These are phyloP conservation scores for Pseudomyrmex cubaensis DNA, from an alignment of 1,140 invertebrate species.

Conservation along the genomic window DNA sequence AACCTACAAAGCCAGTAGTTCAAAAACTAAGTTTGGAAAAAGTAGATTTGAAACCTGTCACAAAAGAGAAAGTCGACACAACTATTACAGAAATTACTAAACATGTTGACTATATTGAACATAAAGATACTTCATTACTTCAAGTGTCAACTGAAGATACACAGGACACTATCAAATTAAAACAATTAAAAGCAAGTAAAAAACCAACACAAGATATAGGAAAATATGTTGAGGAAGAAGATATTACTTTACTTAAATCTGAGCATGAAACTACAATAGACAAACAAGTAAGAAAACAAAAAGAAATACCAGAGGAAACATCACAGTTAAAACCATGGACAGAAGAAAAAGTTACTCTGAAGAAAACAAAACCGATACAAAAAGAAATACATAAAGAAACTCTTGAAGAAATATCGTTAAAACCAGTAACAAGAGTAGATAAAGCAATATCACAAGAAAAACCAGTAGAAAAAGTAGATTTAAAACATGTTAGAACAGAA, in stretches of 20 bases:
- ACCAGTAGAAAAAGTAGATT: conserved; percentile 61
- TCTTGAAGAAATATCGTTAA: conserved; percentile 80
- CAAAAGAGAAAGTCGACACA: conserved; percentile 77
- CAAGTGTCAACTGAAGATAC: conserved; percentile 66
- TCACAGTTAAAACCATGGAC: conserved; percentile 77
- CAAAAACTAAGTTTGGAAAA: conserved; percentile 81
- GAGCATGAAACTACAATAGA: conserved; percentile 29
- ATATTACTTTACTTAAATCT: conserved; percentile 74
- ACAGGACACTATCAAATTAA: conserved; percentile 82
- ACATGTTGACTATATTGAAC: conserved; percentile 61
- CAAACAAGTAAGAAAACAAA: conserved; percentile 22
- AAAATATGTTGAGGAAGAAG: conserved; percentile 77
- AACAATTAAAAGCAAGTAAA: conserved; percentile 82
- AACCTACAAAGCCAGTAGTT: conserved; percentile 77
- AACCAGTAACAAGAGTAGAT: conserved; percentile 83
- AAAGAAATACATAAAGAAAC: conserved; percentile 73
- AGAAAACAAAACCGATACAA: conserved; percentile 73
- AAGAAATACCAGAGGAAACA: conserved; percentile 37
- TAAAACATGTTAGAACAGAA: conserved; percentile 65
- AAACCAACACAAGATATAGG: background rate
- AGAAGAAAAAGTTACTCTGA: conserved; percentile 78
- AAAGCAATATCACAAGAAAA: conserved; percentile 65
- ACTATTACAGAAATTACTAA: conserved; percentile 28
- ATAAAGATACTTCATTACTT: conserved; percentile 72
- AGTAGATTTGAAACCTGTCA: conserved; percentile 78